Base-by-base conservation (phyloP, 1,140 invertebrate species). In the Streblospio benedicti region DNA sequence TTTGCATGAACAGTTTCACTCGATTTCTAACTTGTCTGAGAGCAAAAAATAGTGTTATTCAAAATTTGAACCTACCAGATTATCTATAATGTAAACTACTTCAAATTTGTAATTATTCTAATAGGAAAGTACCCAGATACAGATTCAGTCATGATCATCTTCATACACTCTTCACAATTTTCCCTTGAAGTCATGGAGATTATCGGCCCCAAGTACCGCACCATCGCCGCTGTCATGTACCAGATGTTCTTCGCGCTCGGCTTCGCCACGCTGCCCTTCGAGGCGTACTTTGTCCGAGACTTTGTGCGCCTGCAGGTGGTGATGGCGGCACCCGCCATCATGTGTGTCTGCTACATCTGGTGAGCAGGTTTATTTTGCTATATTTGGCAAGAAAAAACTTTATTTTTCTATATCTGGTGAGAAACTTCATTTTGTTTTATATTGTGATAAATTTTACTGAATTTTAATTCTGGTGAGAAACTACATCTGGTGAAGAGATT, bases 221-320 rank as follows among this genome's bases (percentile, higher is more conserved):
- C 6, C 3, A 9, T 16, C 16, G n/a, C 27, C 6, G 20, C 23
- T 25, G 30, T 51, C 49, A 23, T 51, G 18, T n/a, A 27, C 6
- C 6, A 51, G 31, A 9, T 16, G 28, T 52, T 28, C 18, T 56
- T 41, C n/a, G 54, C 54, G 5, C 4, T 6, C n/a, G 54, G 47
- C 50, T 33, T 41, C 4, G 43, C 5, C 6, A 41, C 28, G 33
- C 23, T 52, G 54, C 54, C 54, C 4, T 4, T 16, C n/a, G 23
- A n/a, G 6, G 23, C 54, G 6, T 51, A 51, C 27, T 51, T 51
- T 28, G 20, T 51, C 49, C 18, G 49, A 51, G 27, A 51, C 49
- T 28, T 27, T 28, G 27, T 51, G n/a, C 49, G 31, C 27, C 25
- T 51, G 5, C 49, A 51, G 1, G n/a, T 20, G 49, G 6, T 20